Evolutionary conservation across 2,797 vertebrate species (phyloP), one percentile per base, ranked within the genome.

Genomic region (Carduelis carduelis): DNA sequence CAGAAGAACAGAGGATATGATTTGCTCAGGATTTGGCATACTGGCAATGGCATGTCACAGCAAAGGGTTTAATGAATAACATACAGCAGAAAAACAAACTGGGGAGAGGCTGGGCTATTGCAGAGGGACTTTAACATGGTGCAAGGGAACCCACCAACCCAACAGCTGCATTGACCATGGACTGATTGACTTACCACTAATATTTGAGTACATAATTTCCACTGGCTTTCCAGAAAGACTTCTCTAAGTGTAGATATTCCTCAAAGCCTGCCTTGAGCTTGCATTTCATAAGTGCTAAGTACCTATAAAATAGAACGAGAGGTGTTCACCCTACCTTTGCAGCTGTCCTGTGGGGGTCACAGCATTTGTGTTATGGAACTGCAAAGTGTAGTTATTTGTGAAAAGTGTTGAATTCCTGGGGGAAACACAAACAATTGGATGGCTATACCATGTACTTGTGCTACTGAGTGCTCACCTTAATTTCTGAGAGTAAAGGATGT

Each of bases 1-100:
- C 50, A 46, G 59, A 89, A 91, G 89, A 96, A 93, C 83, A 94
- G 93, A 94, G 89, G 43, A 82, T 92, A 37, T 20, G 81, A 91
- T 86, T 75, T 95, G 69, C 76, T 84, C 74, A 82, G 83, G 89
- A 90, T 95, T 78, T 91, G 89, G 63, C 95, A 95, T 66, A 49
- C 52, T 77, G 81, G 93, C 59, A 56, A 64, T 57, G 60, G 71
- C 53, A 44, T 16, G 43, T 89, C 71, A 84, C 2, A 14, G 80
- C 2, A 0, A 79, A 91, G 37, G 46, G 52, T 88, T 96, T 93
- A 85, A 89, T 71, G 72, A 93, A 83, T 61, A 77, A 14, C 34
- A 68, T 46, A 49, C 49, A 55, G 39, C 24, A 49, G 76, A 66
- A 81, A 93, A 88, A 69, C 66, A 93, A 84, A 91, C 74, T 17